Conservation (phyloP, 1,140 invertebrate genomes). For the Dendrolimus kikuchii region DNA sequence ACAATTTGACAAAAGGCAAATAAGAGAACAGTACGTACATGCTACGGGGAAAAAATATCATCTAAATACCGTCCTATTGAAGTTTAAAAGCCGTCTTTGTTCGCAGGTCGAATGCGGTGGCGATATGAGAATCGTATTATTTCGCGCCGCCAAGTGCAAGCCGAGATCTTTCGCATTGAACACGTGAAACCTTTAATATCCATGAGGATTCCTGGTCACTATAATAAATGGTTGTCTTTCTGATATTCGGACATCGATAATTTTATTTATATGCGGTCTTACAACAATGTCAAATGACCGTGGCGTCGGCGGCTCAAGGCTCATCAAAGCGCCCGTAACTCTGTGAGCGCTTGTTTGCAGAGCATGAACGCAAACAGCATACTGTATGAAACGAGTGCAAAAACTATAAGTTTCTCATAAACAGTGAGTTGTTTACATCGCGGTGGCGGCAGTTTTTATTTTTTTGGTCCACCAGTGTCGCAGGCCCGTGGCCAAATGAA, state of each 20-base stretch:
- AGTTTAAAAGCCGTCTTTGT: slow-evolving; percentile 69
- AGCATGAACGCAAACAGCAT: slow-evolving; percentile 18
- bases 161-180: slow-evolving; percentile 11
- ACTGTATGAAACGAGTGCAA: slow-evolving; percentile 13
- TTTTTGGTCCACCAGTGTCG: slow-evolving; percentile 40
- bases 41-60: slow-evolving; percentile 53
- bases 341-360: slow-evolving; percentile 17
- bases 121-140: slow-evolving; percentile 68
- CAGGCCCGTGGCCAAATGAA: slow-evolving; percentile 52
- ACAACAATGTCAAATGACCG: slow-evolving; percentile 15
- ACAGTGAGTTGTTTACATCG: slow-evolving; percentile 46
- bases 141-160: slow-evolving; percentile 18
- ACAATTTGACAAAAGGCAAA: slow-evolving; percentile 66
- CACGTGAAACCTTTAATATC: slow-evolving; percentile 31
- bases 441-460: slow-evolving; percentile 29
- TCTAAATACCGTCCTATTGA: slow-evolving; percentile 66
- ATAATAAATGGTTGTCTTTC: slow-evolving; percentile 13
- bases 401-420: slow-evolving; percentile 29
- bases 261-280: slow-evolving; percentile 22
- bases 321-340: slow-evolving; percentile 14
- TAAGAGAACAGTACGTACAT: slow-evolving; percentile 60
- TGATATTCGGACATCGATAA: slow-evolving; percentile 21
- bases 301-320: slow-evolving; percentile 20
- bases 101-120: slow-evolving; percentile 51
- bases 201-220: slow-evolving; percentile 12